Conservation (phyloP, 2,113 vertebrate species). For the Rostratula benghalensis region DNA sequence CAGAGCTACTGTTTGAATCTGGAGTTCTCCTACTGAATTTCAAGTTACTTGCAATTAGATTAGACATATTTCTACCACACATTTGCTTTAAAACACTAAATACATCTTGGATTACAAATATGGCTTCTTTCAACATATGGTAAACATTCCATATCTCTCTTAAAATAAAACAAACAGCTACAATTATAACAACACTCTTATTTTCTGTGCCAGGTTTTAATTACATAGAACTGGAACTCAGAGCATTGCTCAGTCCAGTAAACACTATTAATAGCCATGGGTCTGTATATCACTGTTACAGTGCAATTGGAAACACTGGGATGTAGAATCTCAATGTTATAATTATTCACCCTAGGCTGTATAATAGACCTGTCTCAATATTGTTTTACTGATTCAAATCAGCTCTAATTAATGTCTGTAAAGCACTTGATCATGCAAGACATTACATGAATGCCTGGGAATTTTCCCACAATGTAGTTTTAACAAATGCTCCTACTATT, state of each 20-base stretch:
- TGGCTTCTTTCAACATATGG: slow-evolving; percentile 4
- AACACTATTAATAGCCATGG: not conserved
- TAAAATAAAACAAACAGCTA: slow-evolving; percentile 8
- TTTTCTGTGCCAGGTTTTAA: slow-evolving; percentile 21
- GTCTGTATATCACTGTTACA: not conserved
- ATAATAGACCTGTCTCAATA: not conserved
- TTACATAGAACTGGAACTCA: not conserved
- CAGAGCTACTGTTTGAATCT: not conserved
- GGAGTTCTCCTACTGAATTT: not conserved
- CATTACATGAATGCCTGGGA: not conserved
- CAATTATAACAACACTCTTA: not conserved
- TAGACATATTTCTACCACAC: not conserved
- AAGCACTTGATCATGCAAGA: slow-evolving; percentile 10
- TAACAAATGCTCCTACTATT: not conserved
- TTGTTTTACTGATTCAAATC: slow-evolving; percentile 2
- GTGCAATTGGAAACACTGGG: not conserved
- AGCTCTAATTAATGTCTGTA: slow-evolving; percentile 22
- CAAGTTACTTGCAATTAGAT: not conserved
- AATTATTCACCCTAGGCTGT: not conserved
- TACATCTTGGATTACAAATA: not conserved
- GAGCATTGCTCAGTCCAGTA: not conserved
- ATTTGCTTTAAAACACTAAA: not conserved
- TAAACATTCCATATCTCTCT: not conserved
- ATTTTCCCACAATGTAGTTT: not conserved
- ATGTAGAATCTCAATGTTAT: not conserved